These are phyloP conservation scores for Augochlora pura DNA, from an alignment of 1,140 invertebrate species.

Conservation along the genomic window DNA sequence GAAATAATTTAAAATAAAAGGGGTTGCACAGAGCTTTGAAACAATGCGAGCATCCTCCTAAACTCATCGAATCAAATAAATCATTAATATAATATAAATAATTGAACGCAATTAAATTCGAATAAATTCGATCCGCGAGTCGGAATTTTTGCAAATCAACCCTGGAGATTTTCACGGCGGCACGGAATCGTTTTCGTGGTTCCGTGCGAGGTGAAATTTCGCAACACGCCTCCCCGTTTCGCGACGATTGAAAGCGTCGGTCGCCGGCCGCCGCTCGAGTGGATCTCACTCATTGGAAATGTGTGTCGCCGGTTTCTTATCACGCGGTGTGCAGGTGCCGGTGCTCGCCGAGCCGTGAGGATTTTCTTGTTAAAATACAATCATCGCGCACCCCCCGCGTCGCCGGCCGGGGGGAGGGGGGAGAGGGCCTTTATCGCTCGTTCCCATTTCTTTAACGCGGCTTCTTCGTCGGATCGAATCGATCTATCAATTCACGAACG, in stretches of 20 bases:
- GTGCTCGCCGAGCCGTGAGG: slow-evolving; percentile 63
- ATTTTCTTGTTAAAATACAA: slow-evolving; percentile 67
- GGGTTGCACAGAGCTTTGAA: too few species aligned
- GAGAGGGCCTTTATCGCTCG: slow-evolving; percentile 52
- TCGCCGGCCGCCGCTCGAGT: neutral
- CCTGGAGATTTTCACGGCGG: too few species aligned
- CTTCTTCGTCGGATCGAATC: slow-evolving; percentile 14
- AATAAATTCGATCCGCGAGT: too few species aligned
- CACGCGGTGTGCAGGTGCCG: slow-evolving; percentile 65
- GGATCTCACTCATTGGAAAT: slow-evolving; percentile 11
- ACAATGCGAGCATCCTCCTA: too few species aligned
- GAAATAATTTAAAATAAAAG: too few species aligned
- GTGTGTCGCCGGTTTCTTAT: slow-evolving; percentile 64
- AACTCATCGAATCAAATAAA: too few species aligned
- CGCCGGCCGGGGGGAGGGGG: too few species aligned
- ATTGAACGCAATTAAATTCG: too few species aligned
- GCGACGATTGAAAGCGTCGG: neutral
- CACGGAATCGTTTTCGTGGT: neutral
- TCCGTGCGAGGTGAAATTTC: neutral
- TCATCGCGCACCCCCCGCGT: slow-evolving; percentile 55
- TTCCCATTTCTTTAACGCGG: slow-evolving; percentile 47
- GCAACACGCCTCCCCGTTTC: neutral
- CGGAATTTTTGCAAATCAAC: too few species aligned
- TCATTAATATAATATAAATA: too few species aligned
- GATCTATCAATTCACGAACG: slow-evolving; percentile 23